phyloP scores from a whole-genome alignment of 1,140 invertebrate genomes.

The Acromyrmex heyeri region DNA sequence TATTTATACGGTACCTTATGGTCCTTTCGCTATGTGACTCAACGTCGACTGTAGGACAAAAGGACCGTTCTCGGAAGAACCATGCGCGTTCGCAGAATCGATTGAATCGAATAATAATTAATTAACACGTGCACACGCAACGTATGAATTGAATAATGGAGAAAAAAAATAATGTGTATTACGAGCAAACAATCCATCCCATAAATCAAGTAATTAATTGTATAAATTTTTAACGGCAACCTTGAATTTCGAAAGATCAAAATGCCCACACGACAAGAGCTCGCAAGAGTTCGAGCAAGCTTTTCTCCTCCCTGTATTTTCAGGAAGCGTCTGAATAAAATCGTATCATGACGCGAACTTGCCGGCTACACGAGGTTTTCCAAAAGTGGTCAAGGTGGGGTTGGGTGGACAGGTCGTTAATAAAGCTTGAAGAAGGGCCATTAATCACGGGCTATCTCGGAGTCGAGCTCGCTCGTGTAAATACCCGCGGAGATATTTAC shows the following conservation, averaged over 20 bases:
- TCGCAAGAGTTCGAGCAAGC: neutral
- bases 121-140: neutral
- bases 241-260: constrained; percentile 9
- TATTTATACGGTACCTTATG: constrained; percentile 76
- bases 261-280: neutral
- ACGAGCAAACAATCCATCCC: neutral
- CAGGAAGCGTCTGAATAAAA: constrained; percentile 55
- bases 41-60: constrained; percentile 44
- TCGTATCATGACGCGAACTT: constrained; percentile 29
- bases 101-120: constrained; percentile 34
- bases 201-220: neutral
- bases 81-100: constrained; percentile 24
- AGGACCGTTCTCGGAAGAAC: constrained; percentile 30
- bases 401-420: constrained; percentile 77
- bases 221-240: neutral
- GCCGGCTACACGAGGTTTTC: constrained; percentile 51
- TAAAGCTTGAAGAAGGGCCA: constrained; percentile 80
- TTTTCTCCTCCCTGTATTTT: neutral
- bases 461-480: constrained; percentile 75
- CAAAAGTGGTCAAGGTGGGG: constrained; percentile 63
- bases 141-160: neutral
- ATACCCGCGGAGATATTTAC: constrained; percentile 78
- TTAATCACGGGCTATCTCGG: constrained; percentile 82
- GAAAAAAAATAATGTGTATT: constrained; percentile 2
- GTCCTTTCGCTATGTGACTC: constrained; percentile 47